phyloP scores from a whole-genome alignment of 64 coral and sea anemone genomes.

The Porites australiensis region DNA sequence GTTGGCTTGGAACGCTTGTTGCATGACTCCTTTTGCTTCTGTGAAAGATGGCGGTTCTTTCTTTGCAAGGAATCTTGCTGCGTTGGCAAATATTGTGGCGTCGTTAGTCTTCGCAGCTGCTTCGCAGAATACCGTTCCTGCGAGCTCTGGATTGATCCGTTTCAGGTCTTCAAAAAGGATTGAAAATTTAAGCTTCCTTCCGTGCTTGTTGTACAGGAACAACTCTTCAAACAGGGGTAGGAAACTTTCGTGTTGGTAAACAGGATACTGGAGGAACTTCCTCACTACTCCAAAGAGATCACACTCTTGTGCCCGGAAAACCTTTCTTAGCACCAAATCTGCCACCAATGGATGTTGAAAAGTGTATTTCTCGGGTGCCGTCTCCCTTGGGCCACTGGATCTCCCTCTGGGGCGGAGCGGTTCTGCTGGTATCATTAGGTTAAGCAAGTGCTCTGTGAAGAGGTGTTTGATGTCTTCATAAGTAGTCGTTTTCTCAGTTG shows the following conservation, averaged over 20 bases:
- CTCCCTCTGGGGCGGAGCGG: slow-evolving; percentile 3
- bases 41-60: slow-evolving; percentile 55
- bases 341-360: slow-evolving; percentile 79
- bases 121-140: slow-evolving; percentile 65
- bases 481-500: slow-evolving; percentile 17
- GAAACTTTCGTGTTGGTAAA: slow-evolving; percentile 51
- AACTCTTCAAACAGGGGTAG: slow-evolving; percentile 64
- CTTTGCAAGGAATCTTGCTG: slow-evolving; percentile 84
- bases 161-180: slow-evolving; percentile 70
- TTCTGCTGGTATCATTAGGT: slow-evolving; percentile 73
- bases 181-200: slow-evolving; percentile 59
- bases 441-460: slow-evolving; percentile 80
- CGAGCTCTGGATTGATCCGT: neutral
- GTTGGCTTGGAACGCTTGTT: slow-evolving; percentile 29
- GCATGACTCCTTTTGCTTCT: slow-evolving; percentile 66
- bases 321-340: slow-evolving; percentile 54
- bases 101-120: slow-evolving; percentile 76
- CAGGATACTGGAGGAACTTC: slow-evolving; percentile 65
- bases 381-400: neutral
- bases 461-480: slow-evolving; percentile 82
- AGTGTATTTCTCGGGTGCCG: slow-evolving; percentile 53
- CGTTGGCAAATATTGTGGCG: slow-evolving; percentile 53
- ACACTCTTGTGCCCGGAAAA: neutral
- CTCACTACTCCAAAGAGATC: slow-evolving; percentile 20
- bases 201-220: slow-evolving; percentile 54